These are phyloP conservation scores for Zygogramma bicolorata DNA, from an alignment of 2,888 invertebrate species.

Conservation along the genomic window DNA sequence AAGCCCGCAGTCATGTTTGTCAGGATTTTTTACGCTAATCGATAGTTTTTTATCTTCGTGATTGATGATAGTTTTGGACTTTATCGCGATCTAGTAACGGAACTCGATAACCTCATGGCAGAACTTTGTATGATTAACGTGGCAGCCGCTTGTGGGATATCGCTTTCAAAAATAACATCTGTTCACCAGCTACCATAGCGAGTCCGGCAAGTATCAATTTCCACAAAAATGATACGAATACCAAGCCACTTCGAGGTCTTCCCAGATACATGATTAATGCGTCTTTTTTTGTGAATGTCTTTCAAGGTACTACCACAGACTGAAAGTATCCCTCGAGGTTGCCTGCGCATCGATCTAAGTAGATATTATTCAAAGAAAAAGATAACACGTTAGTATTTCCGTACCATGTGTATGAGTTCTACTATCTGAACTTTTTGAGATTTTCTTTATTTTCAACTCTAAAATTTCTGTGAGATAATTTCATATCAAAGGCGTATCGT, in stretches of 20 bases:
- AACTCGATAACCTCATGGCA: background rate
- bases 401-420: too few relatives aligned
- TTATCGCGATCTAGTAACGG: constrained; percentile 10
- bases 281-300: too few relatives aligned
- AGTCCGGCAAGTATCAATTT: constrained; percentile 27
- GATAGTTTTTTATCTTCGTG: constrained; percentile 10
- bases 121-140: constrained; percentile 1
- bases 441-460: too few relatives aligned
- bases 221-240: constrained; percentile 18
- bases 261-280: constrained; percentile 12
- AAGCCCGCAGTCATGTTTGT: background rate
- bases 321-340: too few relatives aligned
- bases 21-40: constrained; percentile 1
- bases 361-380: too few relatives aligned
- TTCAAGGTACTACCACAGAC: too few relatives aligned
- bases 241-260: constrained; percentile 7
- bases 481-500: too few relatives aligned
- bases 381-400: too few relatives aligned
- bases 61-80: constrained; percentile 7
- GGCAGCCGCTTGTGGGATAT: constrained; percentile 31
- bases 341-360: too few relatives aligned
- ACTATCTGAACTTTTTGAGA: too few relatives aligned
- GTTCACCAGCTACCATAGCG: constrained; percentile 22
- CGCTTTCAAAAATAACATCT: constrained; percentile 34
- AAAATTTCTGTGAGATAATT: too few relatives aligned